phyloP scores from a whole-genome alignment of 2,888 invertebrate species.

The Nomada ruficornis region DNA sequence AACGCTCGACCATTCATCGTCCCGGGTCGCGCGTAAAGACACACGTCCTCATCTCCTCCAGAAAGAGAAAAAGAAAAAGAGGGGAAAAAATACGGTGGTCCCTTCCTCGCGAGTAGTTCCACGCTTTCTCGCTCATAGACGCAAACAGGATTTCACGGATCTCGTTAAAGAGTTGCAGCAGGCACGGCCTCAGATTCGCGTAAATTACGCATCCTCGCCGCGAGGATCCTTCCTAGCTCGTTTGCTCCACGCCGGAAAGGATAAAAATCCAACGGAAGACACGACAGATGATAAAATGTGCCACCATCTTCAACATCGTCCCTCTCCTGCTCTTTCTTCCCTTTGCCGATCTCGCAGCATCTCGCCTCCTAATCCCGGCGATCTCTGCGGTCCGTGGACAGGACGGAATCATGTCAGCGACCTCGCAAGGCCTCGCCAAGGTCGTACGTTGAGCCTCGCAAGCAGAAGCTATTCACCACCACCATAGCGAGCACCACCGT shows the following conservation, averaged over 20 bases:
- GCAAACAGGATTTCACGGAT: slow-evolving; percentile 48
- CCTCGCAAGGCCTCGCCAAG: slow-evolving; percentile 84
- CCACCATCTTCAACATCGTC: slow-evolving; percentile 34
- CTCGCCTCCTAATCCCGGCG: slow-evolving; percentile 60
- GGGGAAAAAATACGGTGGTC: too few relatives aligned
- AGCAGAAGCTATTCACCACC: slow-evolving; percentile 72
- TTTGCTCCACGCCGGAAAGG: neutral
- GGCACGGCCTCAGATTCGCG: slow-evolving; percentile 29
- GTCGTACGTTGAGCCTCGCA: slow-evolving; percentile 82
- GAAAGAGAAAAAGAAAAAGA: too few relatives aligned
- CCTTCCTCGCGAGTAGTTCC: neutral
- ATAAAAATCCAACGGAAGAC: slow-evolving; percentile 54
- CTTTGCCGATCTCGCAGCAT: slow-evolving; percentile 35
- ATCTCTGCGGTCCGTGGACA: slow-evolving; percentile 64
- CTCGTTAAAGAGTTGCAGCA: slow-evolving; percentile 49
- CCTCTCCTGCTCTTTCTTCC: slow-evolving; percentile 28
- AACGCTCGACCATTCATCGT: too few relatives aligned
- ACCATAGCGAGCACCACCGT: slow-evolving; percentile 52
- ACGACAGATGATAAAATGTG: slow-evolving; percentile 60
- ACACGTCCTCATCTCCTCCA: too few relatives aligned
- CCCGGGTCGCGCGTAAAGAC: too few relatives aligned
- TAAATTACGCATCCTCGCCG: slow-evolving; percentile 50
- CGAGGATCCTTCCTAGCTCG: neutral
- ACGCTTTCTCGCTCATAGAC: neutral
- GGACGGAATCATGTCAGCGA: slow-evolving; percentile 82